A percentile compares a stretch with the other conserved stretches of the same genome.
Evolutionary conservation across 92 coral and sea anemone genomes (phyloP).

Genomic region (Epizoanthus fatuus): DNA sequence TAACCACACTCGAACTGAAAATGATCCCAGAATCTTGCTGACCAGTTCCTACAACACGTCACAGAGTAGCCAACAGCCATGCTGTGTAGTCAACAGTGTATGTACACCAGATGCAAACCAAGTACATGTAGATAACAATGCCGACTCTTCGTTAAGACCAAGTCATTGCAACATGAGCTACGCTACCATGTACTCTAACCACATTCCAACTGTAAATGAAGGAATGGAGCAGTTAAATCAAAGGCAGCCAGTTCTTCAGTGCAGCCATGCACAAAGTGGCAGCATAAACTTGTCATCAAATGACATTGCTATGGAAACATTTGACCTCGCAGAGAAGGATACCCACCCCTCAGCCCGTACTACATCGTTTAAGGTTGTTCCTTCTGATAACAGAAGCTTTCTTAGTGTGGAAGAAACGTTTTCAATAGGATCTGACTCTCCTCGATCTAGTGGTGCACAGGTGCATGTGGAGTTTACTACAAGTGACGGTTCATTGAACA

Average conservation of each 20-base stretch:
- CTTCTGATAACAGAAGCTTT: slow-evolving; percentile 18
- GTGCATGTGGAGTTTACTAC: slow-evolving; percentile 36
- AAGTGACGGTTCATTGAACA: neutral
- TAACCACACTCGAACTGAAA: neutral
- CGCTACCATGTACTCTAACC: neutral
- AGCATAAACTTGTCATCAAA: neutral
- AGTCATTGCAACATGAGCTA: neutral
- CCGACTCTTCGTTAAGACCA: neutral
- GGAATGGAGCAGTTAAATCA: neutral
- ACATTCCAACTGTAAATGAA: neutral
- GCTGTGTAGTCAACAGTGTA: neutral
- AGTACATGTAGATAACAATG: neutral
- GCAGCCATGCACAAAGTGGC: neutral
- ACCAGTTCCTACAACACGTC: neutral
- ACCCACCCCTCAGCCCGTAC: slow-evolving; percentile 13
- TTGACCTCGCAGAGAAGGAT: neutral
- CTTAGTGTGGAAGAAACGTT: slow-evolving; percentile 26
- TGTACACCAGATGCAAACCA: neutral
- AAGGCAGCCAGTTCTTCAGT: neutral
- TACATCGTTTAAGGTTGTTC: slow-evolving; percentile 38
- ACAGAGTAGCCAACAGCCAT: neutral
- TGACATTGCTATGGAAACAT: slow-evolving; percentile 15
- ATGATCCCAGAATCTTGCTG: neutral
- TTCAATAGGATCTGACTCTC: slow-evolving; percentile 17
- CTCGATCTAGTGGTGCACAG: slow-evolving; percentile 42